Base-by-base conservation (phyloP, 2,888 invertebrate genomes). In the Synergus laeviventris region DNA sequence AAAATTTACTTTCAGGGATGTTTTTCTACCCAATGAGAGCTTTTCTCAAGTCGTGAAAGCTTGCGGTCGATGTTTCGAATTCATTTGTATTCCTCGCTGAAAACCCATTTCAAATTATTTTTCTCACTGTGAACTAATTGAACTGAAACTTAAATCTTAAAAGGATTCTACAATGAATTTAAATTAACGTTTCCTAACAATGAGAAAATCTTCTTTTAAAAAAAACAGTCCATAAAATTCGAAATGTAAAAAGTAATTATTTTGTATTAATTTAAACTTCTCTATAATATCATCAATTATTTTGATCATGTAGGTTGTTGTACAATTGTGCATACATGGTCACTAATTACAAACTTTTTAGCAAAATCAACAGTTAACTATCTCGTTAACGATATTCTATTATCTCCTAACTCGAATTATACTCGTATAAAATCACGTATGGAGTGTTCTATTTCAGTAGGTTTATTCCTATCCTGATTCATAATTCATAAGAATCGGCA, bases 101-200 rank as follows among this genome's bases (percentile, higher is more conserved):
- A 70, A 70, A 49, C 31, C 70, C 70, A 70, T 70, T 70, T 70
- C 24, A 70, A 49, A 70, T 70, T 70, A 70, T 70, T 70, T 70
- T 70, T 49, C 49, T 70, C 49, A 70, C 70, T 49, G 45, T 2
- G 70, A 70, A 70, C 70, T 70, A 70, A 70, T 70, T 70, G 70
- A 24, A 70, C 49, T 49, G 31, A 24, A 31, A 49, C 70, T 36
- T 42, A 21, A 66, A 66, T 49, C 70, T 70, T 56, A 2, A 21
- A 56, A 21, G 11, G 21, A 4, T 70, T 24, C 70, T 36, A 31
- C 70, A 49, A 36, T 45, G 70, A 49, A 70, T 70, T 70, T 70
- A 24, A 70, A 70, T 49, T n/a, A 24, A 49, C 49, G 24, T 31
- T 70, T 49, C 31, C 36, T 36, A 16, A 70, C 45, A 21, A 70